These are phyloP conservation scores for Rhinolophus sinicus DNA, from an alignment of 2,113 vertebrate genomes.

Conservation along the genomic window DNA sequence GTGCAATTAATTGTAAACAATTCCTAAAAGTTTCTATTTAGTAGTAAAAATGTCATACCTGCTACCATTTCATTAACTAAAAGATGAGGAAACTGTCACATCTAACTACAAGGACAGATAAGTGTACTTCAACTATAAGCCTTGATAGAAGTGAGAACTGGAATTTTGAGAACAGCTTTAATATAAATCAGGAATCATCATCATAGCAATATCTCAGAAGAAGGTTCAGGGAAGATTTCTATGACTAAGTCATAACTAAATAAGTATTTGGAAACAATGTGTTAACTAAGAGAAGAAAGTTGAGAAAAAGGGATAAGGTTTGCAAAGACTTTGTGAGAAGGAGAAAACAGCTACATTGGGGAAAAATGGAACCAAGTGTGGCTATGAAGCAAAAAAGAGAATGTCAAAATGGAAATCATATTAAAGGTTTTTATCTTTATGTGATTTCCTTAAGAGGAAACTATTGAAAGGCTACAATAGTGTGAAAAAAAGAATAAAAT, in stretches of 20 bases:
- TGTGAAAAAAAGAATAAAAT: background rate
- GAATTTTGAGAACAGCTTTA: background rate
- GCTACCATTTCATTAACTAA: background rate
- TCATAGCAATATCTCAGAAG: background rate
- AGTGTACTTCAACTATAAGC: background rate
- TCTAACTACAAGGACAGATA: background rate
- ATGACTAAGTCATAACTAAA: background rate
- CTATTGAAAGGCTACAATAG: background rate
- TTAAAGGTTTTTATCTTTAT: background rate
- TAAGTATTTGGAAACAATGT: background rate
- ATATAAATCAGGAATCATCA: background rate
- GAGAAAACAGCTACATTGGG: background rate
- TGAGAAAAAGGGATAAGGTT: background rate
- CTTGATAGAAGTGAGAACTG: background rate
- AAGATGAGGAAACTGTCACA: background rate
- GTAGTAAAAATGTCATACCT: background rate
- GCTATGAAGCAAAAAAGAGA: background rate
- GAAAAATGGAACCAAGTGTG: background rate
- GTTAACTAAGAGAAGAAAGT: background rate
- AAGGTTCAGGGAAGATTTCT: background rate
- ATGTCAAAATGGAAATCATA: background rate
- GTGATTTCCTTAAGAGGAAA: background rate
- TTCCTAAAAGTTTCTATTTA: background rate
- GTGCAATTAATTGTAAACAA: background rate
- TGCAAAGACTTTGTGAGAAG: background rate